Base-by-base conservation (phyloP, 2,888 invertebrate species). In the Lacanobia wlatinum region DNA sequence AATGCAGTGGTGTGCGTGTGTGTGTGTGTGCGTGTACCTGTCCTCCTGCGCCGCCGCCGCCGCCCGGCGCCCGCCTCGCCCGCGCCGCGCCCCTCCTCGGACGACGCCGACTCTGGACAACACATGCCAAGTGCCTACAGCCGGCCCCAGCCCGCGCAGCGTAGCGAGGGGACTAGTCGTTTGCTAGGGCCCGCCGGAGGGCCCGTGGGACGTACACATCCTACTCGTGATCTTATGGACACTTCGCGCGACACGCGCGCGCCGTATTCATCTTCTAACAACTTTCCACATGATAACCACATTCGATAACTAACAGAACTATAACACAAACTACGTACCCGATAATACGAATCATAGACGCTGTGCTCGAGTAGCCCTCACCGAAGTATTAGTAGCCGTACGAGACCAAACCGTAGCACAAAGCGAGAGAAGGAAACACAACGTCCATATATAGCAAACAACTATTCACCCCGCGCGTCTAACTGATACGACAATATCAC, bases 101-200 rank as follows among this genome's bases (percentile, higher is more conserved):
- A 92, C 94, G 96, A 93, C 85, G 91, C 93, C 80, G 96, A 94
- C 91, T 95, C 95, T 96, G 93, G 93, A 95, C 94, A 97, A 78
- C 94, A 97, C 96, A 97, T 86, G 84, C 86, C 82, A 74, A 71
- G 74, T 69, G 84, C 84, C 78, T 81, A 82, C 85, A 56, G 18
- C n/a, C n/a, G n/a, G n/a, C n/a, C n/a, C n/a, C n/a, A n/a, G n/a
- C n/a, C n/a, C n/a, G n/a, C n/a, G n/a, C n/a, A 5, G 43, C 40
- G 2, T 1, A 1, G 18, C 43, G 48, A 71, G 73, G 73, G 75
- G 81, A 87, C 87, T 85, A 84, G 85, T 84, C 84, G 89, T 87
- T 87, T 87, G 89, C 87, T 83, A 84, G 48, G 34, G 46, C 14
- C n/a, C 34, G 34, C 48, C 40, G 12, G 6, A 56, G n/a, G 7